Base-by-base conservation (phyloP, 1,140 invertebrate genomes). In the Lasioglossum baleicum region DNA sequence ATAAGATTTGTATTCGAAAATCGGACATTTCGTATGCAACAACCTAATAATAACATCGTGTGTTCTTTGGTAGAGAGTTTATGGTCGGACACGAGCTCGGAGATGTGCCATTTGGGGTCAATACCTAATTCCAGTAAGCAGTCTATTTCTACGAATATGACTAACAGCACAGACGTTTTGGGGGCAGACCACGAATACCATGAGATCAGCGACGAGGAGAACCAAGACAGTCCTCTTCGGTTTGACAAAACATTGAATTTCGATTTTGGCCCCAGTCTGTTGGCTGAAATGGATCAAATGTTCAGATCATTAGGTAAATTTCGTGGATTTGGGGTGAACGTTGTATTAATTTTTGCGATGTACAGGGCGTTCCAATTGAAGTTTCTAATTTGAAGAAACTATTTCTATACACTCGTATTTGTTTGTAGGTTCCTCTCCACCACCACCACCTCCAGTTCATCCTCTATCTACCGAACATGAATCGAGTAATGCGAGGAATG, bases 281-380 rank as follows among this genome's bases (percentile, higher is more conserved):
- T 99, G 88, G 98, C 98, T 89, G 98, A 99, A 93, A 98, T 99
- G 95, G 98, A 99, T 90, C 96, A 98, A 75, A 97, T 99, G 93
- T 97, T 99, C 87, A 96, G 96, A 86, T 96, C 96, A 22, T 92
- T 97, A 69, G 94, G 94, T 87, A 91, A 83, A 53, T 26, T 56
- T 10, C 11, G 0, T 42, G 40, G 1, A 53, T 22, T 10, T n/a
- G 31, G 10, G 44, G 44, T 48, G 11, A 48, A 48, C 44, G 11
- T 11, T 48, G 35, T 3, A 35, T 35, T 35, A 35, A 3, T 35
- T 35, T 5, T 35, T 35, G 35, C 35, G 35, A 35, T 35, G 35
- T 35, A 35, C 5, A 35, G 35, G 35, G 35, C 5, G 35, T 35
- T 35, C 35, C 35, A 35, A 2, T 35, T 35, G 35, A 3, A 35